phyloP scores from a whole-genome alignment of 1,140 invertebrate species.

The Nymphalis io region DNA sequence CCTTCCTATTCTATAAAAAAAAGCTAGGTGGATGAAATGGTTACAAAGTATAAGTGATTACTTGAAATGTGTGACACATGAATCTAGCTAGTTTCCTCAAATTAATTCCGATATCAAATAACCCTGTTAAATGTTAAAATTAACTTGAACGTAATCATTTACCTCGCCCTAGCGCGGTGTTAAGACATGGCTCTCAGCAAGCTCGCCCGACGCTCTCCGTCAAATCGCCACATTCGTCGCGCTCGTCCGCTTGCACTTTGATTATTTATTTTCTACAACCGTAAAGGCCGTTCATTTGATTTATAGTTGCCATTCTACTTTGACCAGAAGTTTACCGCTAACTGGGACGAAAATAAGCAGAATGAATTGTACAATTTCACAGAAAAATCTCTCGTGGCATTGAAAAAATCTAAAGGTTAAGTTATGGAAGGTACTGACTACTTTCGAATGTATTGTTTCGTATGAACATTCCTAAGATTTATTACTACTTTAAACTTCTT shows the following conservation, averaged over 20 bases:
- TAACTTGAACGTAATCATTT: no score
- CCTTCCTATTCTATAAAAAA: no score
- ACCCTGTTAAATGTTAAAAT: no score
- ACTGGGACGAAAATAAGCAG: background rate
- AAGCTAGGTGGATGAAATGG: no score
- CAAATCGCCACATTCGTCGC: background rate
- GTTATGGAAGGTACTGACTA: background rate
- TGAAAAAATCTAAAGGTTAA: background rate
- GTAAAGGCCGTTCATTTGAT: constrained; percentile 24
- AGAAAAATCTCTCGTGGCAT: background rate
- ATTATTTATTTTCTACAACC: constrained; percentile 24
- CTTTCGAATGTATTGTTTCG: background rate
- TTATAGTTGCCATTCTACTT: constrained; percentile 20
- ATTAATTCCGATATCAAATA: no score
- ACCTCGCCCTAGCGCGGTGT: no score
- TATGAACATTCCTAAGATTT: background rate
- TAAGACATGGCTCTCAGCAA: no score
- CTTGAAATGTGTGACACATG: no score
- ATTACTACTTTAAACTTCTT: background rate
- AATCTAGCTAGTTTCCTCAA: no score
- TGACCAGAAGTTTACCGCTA: constrained; percentile 16
- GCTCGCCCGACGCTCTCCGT: background rate
- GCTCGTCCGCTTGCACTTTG: constrained; percentile 5
- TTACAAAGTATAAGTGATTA: no score
- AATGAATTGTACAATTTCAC: background rate